phyloP scores from a whole-genome alignment of 2,888 invertebrate genomes.

The Malthinus seriepunctatus region DNA sequence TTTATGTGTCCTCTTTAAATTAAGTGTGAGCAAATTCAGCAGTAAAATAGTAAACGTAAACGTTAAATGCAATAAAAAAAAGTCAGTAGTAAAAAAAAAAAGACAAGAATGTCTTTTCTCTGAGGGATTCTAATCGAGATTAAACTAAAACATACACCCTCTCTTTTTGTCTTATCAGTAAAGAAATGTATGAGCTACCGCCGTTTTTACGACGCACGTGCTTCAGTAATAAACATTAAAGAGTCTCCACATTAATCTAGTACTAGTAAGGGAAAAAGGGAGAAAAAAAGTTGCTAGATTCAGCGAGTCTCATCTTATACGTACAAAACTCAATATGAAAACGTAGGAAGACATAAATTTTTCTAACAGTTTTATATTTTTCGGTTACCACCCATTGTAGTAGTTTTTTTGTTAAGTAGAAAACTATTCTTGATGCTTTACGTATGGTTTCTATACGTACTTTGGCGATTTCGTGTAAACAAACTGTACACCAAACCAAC shows the following conservation, averaged over 20 bases:
- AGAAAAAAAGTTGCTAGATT: slow-evolving; percentile 13
- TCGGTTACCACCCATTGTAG: slow-evolving; percentile 28
- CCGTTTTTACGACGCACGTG: slow-evolving; percentile 24
- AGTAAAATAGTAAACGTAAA: slow-evolving; percentile 32
- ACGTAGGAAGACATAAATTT: slow-evolving; percentile 29
- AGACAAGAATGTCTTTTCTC: slow-evolving; percentile 34
- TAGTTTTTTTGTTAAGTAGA: slow-evolving; percentile 14
- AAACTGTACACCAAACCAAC: slow-evolving; percentile 48
- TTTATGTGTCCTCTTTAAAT: not conserved
- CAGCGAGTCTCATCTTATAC: slow-evolving; percentile 13
- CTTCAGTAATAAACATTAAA: slow-evolving; percentile 29
- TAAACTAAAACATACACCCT: slow-evolving; percentile 30
- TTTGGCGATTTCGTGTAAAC: slow-evolving; percentile 45
- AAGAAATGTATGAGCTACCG: slow-evolving; percentile 25
- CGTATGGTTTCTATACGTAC: slow-evolving; percentile 40
- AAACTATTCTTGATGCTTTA: slow-evolving; percentile 33
- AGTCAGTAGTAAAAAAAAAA: slow-evolving; percentile 21
- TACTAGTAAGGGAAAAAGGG: slow-evolving; percentile 7
- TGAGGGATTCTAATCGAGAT: slow-evolving; percentile 34
- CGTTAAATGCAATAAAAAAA: slow-evolving; percentile 34
- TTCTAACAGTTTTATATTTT: slow-evolving; percentile 31
- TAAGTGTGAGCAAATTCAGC: slow-evolving; percentile 19
- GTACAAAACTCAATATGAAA: slow-evolving; percentile 20
- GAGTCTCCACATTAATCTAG: slow-evolving; percentile 21
- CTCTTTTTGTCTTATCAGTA: slow-evolving; percentile 32